Conservation (phyloP, 1,140 invertebrate genomes). For the Lepidurus packardi region DNA sequence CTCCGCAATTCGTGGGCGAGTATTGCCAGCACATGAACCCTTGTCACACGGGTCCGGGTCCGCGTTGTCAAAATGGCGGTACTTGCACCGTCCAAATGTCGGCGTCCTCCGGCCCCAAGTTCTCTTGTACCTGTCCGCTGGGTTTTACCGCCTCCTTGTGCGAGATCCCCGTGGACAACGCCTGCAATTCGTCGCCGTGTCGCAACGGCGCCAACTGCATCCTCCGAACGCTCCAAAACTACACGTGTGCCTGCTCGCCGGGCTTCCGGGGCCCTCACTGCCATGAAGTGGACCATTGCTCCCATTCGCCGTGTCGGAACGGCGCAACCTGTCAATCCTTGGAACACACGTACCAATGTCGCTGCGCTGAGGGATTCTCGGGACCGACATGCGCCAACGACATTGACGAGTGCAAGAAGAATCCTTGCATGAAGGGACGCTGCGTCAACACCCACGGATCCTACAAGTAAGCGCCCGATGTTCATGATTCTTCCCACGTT, state of each 20-base stretch:
- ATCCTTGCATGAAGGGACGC: conserved; percentile 69
- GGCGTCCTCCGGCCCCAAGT: conserved; percentile 60
- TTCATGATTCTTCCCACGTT: background rate
- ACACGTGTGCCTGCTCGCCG: conserved; percentile 72
- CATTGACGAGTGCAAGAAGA: conserved; percentile 71
- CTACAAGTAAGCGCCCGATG: conserved; percentile 65
- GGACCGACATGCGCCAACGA: conserved; percentile 79
- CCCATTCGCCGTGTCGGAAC: conserved; percentile 78
- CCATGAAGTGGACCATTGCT: conserved; percentile 80
- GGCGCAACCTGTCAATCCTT: conserved; percentile 72
- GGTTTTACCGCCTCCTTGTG: conserved; percentile 89
- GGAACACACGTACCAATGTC: conserved; percentile 69
- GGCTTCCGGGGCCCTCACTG: conserved; percentile 82
- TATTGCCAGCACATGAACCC: conserved; percentile 91
- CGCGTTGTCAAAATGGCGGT: conserved; percentile 85
- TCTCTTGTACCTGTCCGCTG: conserved; percentile 77
- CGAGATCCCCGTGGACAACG: conserved; percentile 81
- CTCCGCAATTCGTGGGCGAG: conserved; percentile 81
- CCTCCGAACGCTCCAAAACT: conserved; percentile 64
- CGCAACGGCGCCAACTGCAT: conserved; percentile 77
- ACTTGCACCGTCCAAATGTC: conserved; percentile 72
- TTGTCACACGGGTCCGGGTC: conserved; percentile 71
- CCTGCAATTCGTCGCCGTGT: conserved; percentile 82
- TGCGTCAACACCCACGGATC: conserved; percentile 84
- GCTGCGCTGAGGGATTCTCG: conserved; percentile 76